Base-by-base conservation (phyloP, 2,888 invertebrate species). In the Esperia sulphurella region DNA sequence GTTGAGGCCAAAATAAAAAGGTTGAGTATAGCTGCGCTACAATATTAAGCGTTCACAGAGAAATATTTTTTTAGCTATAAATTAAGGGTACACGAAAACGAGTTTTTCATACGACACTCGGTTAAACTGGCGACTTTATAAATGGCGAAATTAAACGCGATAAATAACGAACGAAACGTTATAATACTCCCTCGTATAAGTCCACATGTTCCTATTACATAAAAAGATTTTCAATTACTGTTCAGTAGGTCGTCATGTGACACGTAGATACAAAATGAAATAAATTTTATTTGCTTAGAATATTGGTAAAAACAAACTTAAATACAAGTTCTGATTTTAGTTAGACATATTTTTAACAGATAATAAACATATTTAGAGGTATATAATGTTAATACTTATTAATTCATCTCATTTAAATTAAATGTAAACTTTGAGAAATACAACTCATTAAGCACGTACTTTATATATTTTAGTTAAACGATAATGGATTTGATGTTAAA, bases 141-240 rank as follows among this genome's bases (percentile, higher is more conserved):
- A 49, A 78, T 78, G 69, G 79, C 77, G 73, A 85, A 87, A 88
- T 88, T 83, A 84, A 87, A 87, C 75, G 52, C 40, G 86, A 86
- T 88, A 88, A 88, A 87, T 88, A 81, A 79, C 77, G 56, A 59
- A 51, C 54, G 59, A 60, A 62, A 65, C 58, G 55, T 41, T 56
- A 52, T 54, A 52, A 53, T 54, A 54, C 54, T 54, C 49, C 51
- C 51, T 51, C 50, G 51, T 49, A 53, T 50, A 48, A 46, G 31
- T 46, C 41, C 21, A 21, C 28, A 31, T 28, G 33, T 35, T 38
- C 12, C 41, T 41, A 41, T 41, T 46, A 33, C 46, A 49, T 49
- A 44, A 21, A 44, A 48, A 42, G 43, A 14, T 29, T 44, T 44
- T 44, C 44, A 38, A 44, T 44, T 44, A 44, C 13, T 5, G 33